Conservation (phyloP, 1,140 invertebrate species). For the Venustaconcha ellipsiformis region DNA sequence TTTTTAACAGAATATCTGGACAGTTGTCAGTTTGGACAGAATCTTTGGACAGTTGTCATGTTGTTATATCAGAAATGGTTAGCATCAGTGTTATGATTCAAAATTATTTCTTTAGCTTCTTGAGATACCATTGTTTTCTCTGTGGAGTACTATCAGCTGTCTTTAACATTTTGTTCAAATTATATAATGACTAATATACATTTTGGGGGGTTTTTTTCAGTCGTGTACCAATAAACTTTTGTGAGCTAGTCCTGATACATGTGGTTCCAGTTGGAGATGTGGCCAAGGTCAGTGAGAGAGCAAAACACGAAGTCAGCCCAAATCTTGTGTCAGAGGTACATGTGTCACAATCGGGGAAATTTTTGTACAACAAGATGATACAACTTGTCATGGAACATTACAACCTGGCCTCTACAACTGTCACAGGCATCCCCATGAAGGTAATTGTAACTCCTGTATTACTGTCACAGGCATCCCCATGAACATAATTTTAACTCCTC, state of each 20-base stretch:
- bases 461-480: conserved; percentile 69
- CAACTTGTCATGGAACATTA: conserved; percentile 79
- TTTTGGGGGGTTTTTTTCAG: conserved; percentile 70
- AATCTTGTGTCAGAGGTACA: conserved; percentile 74
- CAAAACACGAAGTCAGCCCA: conserved; percentile 23
- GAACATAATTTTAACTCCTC: not conserved
- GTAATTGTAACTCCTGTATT: conserved; percentile 78
- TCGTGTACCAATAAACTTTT: conserved; percentile 83
- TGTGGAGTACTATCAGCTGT: too few relatives aligned
- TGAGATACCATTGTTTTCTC: too few relatives aligned
- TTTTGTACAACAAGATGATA: conserved; percentile 67
- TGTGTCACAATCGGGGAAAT: conserved; percentile 76
- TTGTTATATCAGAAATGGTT: too few relatives aligned
- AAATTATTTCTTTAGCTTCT: too few relatives aligned
- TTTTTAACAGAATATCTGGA: too few relatives aligned
- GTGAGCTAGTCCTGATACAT: conserved; percentile 90
- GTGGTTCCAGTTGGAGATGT: conserved; percentile 84
- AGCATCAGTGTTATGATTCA: too few relatives aligned
- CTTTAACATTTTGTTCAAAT: not conserved
- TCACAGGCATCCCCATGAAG: conserved; percentile 99
- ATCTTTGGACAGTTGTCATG: too few relatives aligned
- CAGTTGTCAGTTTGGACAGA: too few relatives aligned
- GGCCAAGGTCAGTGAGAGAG: conserved; percentile 77
- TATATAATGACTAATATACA: not conserved
- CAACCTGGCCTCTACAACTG: conserved; percentile 92